Evolutionary conservation across 2,113 vertebrate genomes (phyloP), one percentile per base, ranked within the genome.

Genomic region (Rousettus leschenaultii): DNA sequence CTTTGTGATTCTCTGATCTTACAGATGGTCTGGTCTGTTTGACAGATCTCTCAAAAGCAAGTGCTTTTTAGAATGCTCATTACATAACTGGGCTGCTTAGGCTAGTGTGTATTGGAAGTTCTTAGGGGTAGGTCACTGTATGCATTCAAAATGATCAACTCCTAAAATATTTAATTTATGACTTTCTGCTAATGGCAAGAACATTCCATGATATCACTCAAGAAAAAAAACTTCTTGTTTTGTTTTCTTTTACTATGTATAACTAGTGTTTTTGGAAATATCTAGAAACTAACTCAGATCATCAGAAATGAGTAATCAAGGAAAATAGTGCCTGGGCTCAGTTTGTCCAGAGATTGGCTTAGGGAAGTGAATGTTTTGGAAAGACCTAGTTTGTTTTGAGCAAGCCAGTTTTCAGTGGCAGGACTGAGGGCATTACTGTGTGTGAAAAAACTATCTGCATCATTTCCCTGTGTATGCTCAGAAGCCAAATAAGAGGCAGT

Each of bases 1-100:
- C 68, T 79, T 89, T 57, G 57, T 63, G 82, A 86, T 90, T 91
- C 87, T 96, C 97, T 97, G 95, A 93, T 94, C 94, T 95, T 84
- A 87, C 68, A 94, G 63, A 89, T 92, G 94, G 73, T 45, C 43
- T 12, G 45, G 73, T 45, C 43, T 12, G 45, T 65, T 90, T 84
- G 89, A 74, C 74, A 89, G 59, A 59, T 53, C 28, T 59, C 79
- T 95, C 33, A 84, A 83, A 83, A 82, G 48, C n/a, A 91, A 86
- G 48, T 94, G 12, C 26, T n/a, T 91, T 85, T 78, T 61, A 65
- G 68, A n/a, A 74, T 45, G 77, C 33, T 88, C 16, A 26, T 6
- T 26, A 18, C 5, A 3, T 35, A 59, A 71, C 12, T 59, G 77
- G 26, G 4, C 9, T 57, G 26, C 30, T 59, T 18, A 18, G 16